Evolutionary conservation across 2,797 vertebrate genomes (phyloP), one percentile per base, ranked within the genome.

Genomic region (Sebastes hubbsi): DNA sequence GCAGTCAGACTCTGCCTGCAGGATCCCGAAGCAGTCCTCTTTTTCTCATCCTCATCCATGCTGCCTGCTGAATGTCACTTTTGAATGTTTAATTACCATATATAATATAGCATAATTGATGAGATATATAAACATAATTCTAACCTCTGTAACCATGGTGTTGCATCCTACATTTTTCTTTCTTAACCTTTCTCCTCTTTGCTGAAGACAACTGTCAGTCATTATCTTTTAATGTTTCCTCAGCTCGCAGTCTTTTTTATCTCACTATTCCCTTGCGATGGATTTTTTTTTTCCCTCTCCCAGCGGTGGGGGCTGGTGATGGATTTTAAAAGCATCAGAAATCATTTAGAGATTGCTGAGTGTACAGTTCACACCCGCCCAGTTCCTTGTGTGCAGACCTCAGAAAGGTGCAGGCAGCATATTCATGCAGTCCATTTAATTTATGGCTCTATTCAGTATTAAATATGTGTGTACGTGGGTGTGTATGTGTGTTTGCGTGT

Each of bases 281-380:
- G 81, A 77, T 85, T 81, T 76, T 83, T 83, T 67, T 69, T 67
- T 61, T 70, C 16, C n/a, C 69, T 6, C 36, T 52, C 5, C 56
- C 72, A 86, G 71, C 68, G 55, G 63, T 64, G 64, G 75, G 86
- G 72, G 69, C 75, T 71, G 79, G 64, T 76, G 76, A 64, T 72
- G 64, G 82, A 89, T 88, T 90, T 86, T 85, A 81, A 94, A 94
- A 91, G 91, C 88, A 89, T 80, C 89, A 91, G 92, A 93, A 94
- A 91, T 91, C 91, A 91, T 83, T 91, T 85, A 90, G 81, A 90
- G 88, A 91, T 84, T 91, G 92, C 92, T 94, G 92, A 95, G 75
- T 90, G 65, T 56, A 88, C 87, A 87, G 69, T 91, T 91, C 75
- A 66, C 83, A 79, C 60, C 60, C 54, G 63, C 75, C 76, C 34